These are phyloP conservation scores for Plutomurus gul DNA, from an alignment of 1,140 invertebrate species.

Conservation along the genomic window DNA sequence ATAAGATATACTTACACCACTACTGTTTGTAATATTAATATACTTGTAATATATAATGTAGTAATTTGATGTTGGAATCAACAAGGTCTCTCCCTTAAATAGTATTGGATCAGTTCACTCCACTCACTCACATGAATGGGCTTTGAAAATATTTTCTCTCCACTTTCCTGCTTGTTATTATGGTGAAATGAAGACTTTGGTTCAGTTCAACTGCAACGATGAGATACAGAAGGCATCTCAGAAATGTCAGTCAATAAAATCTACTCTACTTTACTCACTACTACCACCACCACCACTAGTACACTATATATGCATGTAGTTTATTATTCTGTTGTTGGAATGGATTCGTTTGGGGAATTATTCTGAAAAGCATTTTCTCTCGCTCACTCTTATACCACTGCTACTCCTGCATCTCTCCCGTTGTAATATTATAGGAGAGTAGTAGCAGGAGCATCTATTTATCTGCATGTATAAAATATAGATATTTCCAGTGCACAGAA, in stretches of 20 bases:
- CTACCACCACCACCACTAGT: no score
- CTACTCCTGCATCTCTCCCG: no score
- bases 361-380: slow-evolving; percentile 8
- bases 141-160: slow-evolving; percentile 39
- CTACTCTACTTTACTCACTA: not conserved
- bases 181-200: slow-evolving; percentile 32
- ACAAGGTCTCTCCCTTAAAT: not conserved
- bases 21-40: no score
- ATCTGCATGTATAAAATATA: no score
- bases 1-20: not conserved
- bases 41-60: not conserved
- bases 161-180: not conserved
- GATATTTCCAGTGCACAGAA: no score
- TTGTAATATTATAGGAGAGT: no score
- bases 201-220: slow-evolving; percentile 1
- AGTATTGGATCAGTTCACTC: not conserved
- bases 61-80: not conserved
- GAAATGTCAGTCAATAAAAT: slow-evolving; percentile 48
- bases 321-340: slow-evolving; percentile 1
- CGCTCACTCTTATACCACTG: no score
- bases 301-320: slow-evolving; percentile 10
- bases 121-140: slow-evolving; percentile 32
- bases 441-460: no score
- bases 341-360: slow-evolving; percentile 14
- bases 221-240: slow-evolving; percentile 45